Evolutionary conservation across 2,797 vertebrate species (phyloP), one percentile per base, ranked within the genome.

Genomic region (Graptemys geographica): DNA sequence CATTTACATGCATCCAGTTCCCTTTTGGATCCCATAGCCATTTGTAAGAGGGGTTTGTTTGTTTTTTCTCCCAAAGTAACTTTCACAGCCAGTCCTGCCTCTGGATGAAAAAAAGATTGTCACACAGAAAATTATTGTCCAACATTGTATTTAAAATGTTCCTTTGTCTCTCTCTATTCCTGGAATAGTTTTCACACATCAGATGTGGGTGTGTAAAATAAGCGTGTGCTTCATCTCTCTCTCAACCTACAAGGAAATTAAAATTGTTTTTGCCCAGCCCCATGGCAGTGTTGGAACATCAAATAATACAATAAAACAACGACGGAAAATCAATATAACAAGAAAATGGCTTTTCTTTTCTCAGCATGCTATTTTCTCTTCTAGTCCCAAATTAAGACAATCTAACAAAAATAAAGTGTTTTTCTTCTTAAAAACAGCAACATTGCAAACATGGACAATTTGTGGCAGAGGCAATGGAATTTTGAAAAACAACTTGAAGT

Each of bases 1-100:
- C 3, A 56, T 0, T 47, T 0, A 0, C 56, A 0, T 0, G n/a
- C 0, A 2, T 4, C 76, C 1, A 4, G 55, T 19, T 89, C 23
- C 8, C 87, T 51, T 8, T 0, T 0, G n/a, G 37, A 51, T 86
- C 87, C 12, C 2, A 2, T 37, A 56, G 41, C 11, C 25, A 1
- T 3, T 57, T 49, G 76, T 5, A 80, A 18, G n/a, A 92, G 44
- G 28, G 55, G 55, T 55, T 27, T 12, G 4, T 41, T 28, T 51
- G 83, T 52, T 10, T 51, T 18, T 44, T 31, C 6, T 33, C 21
- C 2, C 25, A 49, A 49, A 72, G 19, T 8, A 56, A 2, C 5
- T 52, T 2, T 86, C 69, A 56, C 33, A 25, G 51, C 33, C 31
- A 25, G 33, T 33, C 79, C 19, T 53, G 33, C 47, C 76, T 49